Conservation (phyloP, 2,113 vertebrate species). For the Atlantisia rogersi region DNA sequence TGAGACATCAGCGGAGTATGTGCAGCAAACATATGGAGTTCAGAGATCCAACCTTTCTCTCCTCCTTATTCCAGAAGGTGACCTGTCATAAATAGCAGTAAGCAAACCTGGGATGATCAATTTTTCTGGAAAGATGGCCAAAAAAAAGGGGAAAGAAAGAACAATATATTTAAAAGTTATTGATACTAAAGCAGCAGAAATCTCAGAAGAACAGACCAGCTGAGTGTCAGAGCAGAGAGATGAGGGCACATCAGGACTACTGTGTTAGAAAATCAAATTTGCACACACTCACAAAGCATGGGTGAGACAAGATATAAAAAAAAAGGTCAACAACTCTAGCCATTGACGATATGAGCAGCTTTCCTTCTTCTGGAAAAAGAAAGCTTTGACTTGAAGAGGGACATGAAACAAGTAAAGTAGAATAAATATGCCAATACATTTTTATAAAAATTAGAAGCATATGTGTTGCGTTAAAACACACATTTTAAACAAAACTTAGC, state of each 20-base stretch:
- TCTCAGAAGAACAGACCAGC: neutral
- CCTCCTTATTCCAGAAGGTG: neutral
- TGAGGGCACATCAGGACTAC: conserved; percentile 7
- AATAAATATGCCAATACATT: conserved; percentile 51
- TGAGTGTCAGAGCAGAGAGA: neutral
- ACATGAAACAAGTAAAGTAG: conserved; percentile 29
- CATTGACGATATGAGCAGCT: conserved; percentile 53
- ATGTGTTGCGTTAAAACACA: conserved; percentile 36
- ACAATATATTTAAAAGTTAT: neutral
- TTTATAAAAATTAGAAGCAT: conserved; percentile 66
- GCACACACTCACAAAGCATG: neutral
- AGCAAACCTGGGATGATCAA: neutral
- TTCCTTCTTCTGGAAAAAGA: conserved; percentile 48
- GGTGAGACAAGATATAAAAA: conserved; percentile 23
- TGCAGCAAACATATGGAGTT: neutral
- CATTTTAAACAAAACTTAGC: conserved; percentile 10
- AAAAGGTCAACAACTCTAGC: neutral
- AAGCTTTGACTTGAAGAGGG: conserved; percentile 18
- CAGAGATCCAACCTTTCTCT: neutral
- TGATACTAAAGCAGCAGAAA: neutral
- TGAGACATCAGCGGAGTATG: neutral
- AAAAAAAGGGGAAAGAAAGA: neutral
- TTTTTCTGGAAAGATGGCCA: neutral
- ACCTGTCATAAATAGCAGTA: neutral
- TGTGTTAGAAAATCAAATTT: conserved; percentile 1